phyloP scores from a whole-genome alignment of 2,113 vertebrate species.

The Myotis lucifugus region DNA sequence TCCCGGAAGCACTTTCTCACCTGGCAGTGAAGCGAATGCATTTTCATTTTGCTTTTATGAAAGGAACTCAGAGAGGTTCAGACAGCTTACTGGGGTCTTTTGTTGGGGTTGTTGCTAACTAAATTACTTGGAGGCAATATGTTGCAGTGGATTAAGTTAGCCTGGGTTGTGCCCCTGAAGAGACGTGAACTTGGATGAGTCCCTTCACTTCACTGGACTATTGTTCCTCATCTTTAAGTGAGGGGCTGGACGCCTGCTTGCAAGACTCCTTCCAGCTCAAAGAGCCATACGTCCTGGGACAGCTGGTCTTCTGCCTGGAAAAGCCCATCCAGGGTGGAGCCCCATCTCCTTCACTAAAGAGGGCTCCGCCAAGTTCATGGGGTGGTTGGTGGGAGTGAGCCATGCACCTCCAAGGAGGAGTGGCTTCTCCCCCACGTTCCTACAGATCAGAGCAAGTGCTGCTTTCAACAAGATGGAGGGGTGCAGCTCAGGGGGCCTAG shows the following conservation, averaged over 20 bases:
- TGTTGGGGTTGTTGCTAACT: background rate
- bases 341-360: background rate
- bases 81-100: background rate
- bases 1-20: background rate
- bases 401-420: background rate
- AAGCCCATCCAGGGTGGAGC: background rate
- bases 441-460: background rate
- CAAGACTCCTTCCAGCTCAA: background rate
- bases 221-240: background rate
- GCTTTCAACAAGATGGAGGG: background rate
- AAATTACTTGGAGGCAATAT: background rate
- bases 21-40: background rate
- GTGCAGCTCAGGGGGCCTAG: background rate
- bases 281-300: background rate
- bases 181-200: background rate
- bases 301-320: background rate
- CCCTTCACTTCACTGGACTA: background rate
- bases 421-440: background rate
- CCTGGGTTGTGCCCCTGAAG: background rate
- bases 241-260: background rate
- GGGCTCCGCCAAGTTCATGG: background rate
- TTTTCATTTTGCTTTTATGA: slow-evolving; percentile 11
- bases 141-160: background rate
- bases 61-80: background rate
- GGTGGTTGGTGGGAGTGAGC: background rate